Evolutionary conservation across 2,113 vertebrate genomes (phyloP), one percentile per base, ranked within the genome.

Genomic region (Isurus oxyrinchus): DNA sequence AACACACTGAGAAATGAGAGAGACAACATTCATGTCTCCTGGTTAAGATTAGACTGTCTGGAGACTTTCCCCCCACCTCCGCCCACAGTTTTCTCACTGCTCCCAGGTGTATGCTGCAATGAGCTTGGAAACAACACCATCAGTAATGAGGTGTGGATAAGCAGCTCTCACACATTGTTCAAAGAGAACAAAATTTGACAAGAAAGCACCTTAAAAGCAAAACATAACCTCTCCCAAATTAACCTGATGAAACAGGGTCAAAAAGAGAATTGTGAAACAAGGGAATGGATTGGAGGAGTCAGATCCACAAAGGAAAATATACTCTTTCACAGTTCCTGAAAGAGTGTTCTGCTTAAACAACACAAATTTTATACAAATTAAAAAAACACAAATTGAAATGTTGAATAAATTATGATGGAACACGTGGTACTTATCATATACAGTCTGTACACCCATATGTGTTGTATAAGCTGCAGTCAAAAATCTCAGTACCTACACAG

Each of bases 381-480:
- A 91, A 67, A 61, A 95, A 95, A 69, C 93, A 67, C 61, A 35
- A 93, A 94, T 94, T 94, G 59, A 94, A 94, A 94, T 94, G 61
- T 94, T 94, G 90, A 94, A 94, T 94, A 94, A 94, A 94, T 94
- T 94, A 94, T 94, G 90, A 95, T 69, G 94, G 67, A 72, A 95
- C 94, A 69, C 53, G 67, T 67, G 63, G 66, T 95, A 95, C 63
- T 95, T 69, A 69, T 69, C 63, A 66, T 69, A 53, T 72, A 72
- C 66, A 95, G 67, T 72, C 94, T 95, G 94, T 95, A 95, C 94
- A 95, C 94, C 61, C 66, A 95, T 69, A 67, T 95, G 66, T 95
- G 66, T 72, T 72, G 63, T 66, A 63, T 63, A 94, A 94, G 90
- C 90, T 94, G 90, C 90, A 63, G 90, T 94, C 90, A 63, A 94